Conservation (phyloP, 2,113 vertebrate genomes). For the Anguilla rostrata region DNA sequence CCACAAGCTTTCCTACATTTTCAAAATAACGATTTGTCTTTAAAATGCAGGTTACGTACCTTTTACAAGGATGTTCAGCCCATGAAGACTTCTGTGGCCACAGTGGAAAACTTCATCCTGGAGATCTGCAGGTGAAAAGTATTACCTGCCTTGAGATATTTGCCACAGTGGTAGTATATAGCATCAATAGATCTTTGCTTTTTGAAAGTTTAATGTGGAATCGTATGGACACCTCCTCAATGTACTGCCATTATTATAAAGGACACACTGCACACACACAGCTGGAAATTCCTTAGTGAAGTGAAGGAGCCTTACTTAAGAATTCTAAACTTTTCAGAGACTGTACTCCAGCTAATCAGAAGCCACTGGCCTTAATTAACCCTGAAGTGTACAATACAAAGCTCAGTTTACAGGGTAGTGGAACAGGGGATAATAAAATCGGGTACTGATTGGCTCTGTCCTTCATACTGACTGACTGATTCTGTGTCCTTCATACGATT, state of each 20-base stretch:
- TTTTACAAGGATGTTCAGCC: slow-evolving; percentile 62
- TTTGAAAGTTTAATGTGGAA: background rate
- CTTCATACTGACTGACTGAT: background rate
- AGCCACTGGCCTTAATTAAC: background rate
- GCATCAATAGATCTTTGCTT: background rate
- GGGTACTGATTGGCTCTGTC: slow-evolving; percentile 11
- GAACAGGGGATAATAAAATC: background rate
- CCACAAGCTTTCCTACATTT: background rate
- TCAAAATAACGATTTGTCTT: background rate
- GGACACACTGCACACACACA: too few relatives aligned
- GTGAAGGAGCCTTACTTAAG: slow-evolving; percentile 5
- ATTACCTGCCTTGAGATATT: background rate
- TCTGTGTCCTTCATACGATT: slow-evolving; percentile 1
- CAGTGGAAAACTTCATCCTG: slow-evolving; percentile 64
- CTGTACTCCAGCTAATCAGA: slow-evolving; percentile 1
- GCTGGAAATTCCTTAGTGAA: background rate
- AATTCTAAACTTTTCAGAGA: too few relatives aligned
- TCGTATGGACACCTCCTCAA: background rate
- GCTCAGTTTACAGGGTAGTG: background rate
- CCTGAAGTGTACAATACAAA: background rate
- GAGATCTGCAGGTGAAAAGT: slow-evolving; percentile 72
- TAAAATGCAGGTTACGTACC: slow-evolving; percentile 58
- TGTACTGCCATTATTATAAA: too few relatives aligned
- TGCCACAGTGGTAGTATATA: background rate
- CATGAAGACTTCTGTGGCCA: slow-evolving; percentile 79